Conservation (phyloP, 2,888 invertebrate species). For the Amiota mariae region DNA sequence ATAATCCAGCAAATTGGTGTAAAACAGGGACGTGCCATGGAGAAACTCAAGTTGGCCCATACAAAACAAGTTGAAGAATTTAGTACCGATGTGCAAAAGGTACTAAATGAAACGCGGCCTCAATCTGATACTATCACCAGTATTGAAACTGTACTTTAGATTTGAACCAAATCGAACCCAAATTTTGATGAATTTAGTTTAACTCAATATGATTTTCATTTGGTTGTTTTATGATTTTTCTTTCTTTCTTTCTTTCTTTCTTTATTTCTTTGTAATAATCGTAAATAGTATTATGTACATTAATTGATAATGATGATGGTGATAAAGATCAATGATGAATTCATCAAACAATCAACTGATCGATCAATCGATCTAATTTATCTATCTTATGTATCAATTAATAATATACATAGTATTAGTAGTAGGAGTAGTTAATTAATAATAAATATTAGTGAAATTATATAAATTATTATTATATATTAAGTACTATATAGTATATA, state of each 20-base stretch:
- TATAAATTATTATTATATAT: too few species aligned
- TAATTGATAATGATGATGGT: neutral
- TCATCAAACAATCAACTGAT: too few species aligned
- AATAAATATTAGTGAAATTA: too few species aligned
- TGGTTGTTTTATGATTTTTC: neutral
- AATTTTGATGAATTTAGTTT: too few species aligned
- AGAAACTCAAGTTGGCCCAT: constrained; percentile 92
- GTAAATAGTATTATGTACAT: neutral
- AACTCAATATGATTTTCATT: neutral
- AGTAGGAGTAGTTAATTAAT: too few species aligned
- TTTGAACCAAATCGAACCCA: neutral
- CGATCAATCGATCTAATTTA: too few species aligned
- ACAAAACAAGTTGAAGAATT: constrained; percentile 93
- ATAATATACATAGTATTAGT: too few species aligned
- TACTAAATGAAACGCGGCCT: constrained; percentile 73
- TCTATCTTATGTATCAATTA: too few species aligned
- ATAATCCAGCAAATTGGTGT: constrained; percentile 81
- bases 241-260: too few species aligned
- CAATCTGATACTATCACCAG: constrained; percentile 67
- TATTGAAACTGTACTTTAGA: constrained; percentile 73
- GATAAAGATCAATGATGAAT: too few species aligned
- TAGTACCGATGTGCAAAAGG: constrained; percentile 89
- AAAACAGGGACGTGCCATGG: constrained; percentile 92
- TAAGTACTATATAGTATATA: too few species aligned
- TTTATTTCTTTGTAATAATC: neutral